Percentiles rank a stretch among this genome's conserved stretches.
These are phyloP conservation scores for Yasuhikotakia modesta DNA, from an alignment of 2,797 vertebrate species.

Conservation along the genomic window DNA sequence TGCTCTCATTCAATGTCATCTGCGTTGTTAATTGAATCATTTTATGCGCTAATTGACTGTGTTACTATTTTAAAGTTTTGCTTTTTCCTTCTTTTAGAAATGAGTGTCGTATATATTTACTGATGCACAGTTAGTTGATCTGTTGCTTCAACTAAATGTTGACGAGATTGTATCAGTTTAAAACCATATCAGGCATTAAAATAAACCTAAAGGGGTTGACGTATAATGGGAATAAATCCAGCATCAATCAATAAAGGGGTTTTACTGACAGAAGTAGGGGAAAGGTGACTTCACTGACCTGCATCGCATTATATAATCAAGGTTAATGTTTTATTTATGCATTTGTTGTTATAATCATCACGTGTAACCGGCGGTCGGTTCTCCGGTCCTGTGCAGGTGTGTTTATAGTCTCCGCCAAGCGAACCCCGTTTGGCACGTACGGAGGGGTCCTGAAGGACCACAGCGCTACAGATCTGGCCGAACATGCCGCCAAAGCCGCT, in stretches of 20 bases:
- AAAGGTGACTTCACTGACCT: constrained; percentile 21
- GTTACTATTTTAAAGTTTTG: not conserved
- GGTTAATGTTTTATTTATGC: not conserved
- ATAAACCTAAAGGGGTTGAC: no score
- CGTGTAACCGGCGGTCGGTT: constrained; percentile 17
- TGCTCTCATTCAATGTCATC: constrained; percentile 9
- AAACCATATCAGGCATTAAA: not conserved
- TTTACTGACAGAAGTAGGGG: not conserved
- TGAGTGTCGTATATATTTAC: not conserved
- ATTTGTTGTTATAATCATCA: not conserved
- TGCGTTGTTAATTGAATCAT: not conserved
- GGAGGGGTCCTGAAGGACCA: constrained; percentile 90
- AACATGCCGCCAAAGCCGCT: constrained; percentile 86
- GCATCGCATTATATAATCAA: not conserved
- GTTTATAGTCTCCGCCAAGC: constrained; percentile 93
- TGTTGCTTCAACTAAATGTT: not conserved
- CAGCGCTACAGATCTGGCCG: constrained; percentile 86
- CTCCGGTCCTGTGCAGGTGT: constrained; percentile 77
- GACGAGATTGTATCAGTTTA: not conserved
- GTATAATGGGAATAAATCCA: not conserved
- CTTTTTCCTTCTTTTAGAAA: not conserved
- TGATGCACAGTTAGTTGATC: not conserved
- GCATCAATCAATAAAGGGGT: not conserved
- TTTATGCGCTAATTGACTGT: not conserved
- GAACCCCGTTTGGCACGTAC: constrained; percentile 91